A percentile compares a stretch with the other conserved stretches of the same genome.
Evolutionary conservation across 2,888 invertebrate genomes (phyloP).

Genomic region (Entomobrya proxima): DNA sequence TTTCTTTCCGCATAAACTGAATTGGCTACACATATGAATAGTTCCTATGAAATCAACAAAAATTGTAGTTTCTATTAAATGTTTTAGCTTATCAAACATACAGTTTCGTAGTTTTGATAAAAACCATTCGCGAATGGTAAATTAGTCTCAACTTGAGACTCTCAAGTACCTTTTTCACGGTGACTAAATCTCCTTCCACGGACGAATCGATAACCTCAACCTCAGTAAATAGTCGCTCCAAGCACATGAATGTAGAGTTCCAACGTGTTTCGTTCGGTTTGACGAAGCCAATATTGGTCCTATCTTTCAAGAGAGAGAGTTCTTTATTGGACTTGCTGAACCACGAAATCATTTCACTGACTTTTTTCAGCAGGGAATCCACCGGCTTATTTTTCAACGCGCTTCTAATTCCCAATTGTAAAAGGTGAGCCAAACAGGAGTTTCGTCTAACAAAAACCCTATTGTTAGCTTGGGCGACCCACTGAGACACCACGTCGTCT

Average conservation of each 20-base stretch:
- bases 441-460: not conserved
- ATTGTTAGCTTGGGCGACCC: not conserved
- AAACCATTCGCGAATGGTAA: not conserved
- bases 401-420: slow-evolving; percentile 5
- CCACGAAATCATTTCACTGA: not conserved
- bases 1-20: not conserved
- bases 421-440: not conserved
- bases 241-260: not conserved
- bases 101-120: not conserved
- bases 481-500: not conserved
- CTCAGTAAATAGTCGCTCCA: not conserved
- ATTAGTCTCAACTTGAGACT: not conserved
- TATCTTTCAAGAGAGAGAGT: not conserved
- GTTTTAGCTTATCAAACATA: no score
- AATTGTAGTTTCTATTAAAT: no score
- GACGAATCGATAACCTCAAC: no score
- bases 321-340: not conserved
- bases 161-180: no score
- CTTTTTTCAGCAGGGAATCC: not conserved
- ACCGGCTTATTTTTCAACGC: not conserved
- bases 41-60: not conserved
- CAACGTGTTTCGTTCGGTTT: not conserved
- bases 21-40: not conserved
- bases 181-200: no score
- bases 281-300: not conserved